Base-by-base conservation (phyloP, 2,113 vertebrate species). In the Copsychus sechellarum region DNA sequence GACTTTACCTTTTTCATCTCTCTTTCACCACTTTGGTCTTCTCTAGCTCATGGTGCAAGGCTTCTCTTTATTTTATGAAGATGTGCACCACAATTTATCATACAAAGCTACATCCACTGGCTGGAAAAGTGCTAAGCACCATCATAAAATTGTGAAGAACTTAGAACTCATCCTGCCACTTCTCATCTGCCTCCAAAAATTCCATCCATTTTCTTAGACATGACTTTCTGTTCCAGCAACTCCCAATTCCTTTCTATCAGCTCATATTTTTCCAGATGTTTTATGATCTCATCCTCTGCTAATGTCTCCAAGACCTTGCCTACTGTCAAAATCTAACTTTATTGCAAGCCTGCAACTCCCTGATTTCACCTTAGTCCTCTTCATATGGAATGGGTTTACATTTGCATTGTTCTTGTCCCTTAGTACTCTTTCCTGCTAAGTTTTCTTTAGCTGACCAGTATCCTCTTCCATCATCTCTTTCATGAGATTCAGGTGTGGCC, bases 241-340 rank as follows among this genome's bases (percentile, higher is more conserved):
- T 51, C 83, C 47, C 10, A 5, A 47, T 87, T 93, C 81, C 57
- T 95, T 93, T 92, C 33, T 95, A 93, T 94, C 85, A 93, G 73
- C 80, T 97, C 25, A 2, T 91, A 95, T 93, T 96, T 96, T 96
- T 94, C 96, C 97, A 97, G 96, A 96, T 97, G 96, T 95, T 96
- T 88, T 85, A 92, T 97, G 97, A 97, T 96, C 96, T 97, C 97
- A 97, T 97, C 85, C 80, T 83, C 79, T 65, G 24, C 73, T 96
- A 97, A 97, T 96, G 91, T 65, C 94, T 97, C 94, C 92, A 97
- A 95, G 92, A 93, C 82, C 15, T 96, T 93, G 58, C 48, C 73
- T 96, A 90, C 93, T 94, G 94, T 96, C 93, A 97, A 94, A 97
- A 90, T 58, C 85, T 61, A 95, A 93, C 73, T 95, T 97, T 95